Conservation (phyloP, 2,797 vertebrate genomes). For the Parauchenoglanis punctatus region DNA sequence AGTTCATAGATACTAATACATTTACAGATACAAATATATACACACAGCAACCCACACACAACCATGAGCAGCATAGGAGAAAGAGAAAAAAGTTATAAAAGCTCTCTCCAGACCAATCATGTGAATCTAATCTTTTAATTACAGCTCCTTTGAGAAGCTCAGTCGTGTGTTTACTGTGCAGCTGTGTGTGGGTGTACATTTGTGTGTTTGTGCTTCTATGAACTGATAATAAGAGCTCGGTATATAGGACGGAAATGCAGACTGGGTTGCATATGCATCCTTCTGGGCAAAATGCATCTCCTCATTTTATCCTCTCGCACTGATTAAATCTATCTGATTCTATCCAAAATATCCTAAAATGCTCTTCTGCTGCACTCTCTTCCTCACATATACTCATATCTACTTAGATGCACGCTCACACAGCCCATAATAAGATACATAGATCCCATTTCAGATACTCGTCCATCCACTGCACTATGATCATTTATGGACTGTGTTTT, state of each 20-base stretch:
- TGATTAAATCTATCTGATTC: constrained; percentile 22
- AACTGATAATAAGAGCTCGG: not conserved
- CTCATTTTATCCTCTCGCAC: not conserved
- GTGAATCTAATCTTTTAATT: constrained; percentile 43
- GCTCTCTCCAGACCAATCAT: constrained; percentile 39
- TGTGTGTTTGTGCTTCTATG: constrained; percentile 15
- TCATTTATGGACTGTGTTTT: constrained; percentile 15
- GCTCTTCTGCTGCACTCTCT: not conserved
- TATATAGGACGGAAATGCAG: constrained; percentile 13
- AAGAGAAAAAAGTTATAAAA: not conserved
- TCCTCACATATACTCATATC: not conserved
- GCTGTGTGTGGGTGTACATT: constrained; percentile 28
- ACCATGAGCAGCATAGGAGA: not conserved
- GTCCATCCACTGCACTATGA: not conserved
- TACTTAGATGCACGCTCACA: constrained; percentile 14
- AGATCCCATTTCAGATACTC: constrained; percentile 25
- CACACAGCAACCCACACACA: not conserved
- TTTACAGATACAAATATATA: not conserved
- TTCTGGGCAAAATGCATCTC: not conserved
- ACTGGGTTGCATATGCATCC: constrained; percentile 3
- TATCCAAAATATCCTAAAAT: not conserved
- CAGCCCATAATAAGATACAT: not conserved
- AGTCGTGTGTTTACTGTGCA: constrained; percentile 6
- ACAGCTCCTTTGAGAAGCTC: constrained; percentile 25
- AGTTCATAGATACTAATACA: not conserved